These are phyloP conservation scores for Myotis brandtii DNA, from an alignment of 2,113 vertebrate genomes.

Conservation along the genomic window DNA sequence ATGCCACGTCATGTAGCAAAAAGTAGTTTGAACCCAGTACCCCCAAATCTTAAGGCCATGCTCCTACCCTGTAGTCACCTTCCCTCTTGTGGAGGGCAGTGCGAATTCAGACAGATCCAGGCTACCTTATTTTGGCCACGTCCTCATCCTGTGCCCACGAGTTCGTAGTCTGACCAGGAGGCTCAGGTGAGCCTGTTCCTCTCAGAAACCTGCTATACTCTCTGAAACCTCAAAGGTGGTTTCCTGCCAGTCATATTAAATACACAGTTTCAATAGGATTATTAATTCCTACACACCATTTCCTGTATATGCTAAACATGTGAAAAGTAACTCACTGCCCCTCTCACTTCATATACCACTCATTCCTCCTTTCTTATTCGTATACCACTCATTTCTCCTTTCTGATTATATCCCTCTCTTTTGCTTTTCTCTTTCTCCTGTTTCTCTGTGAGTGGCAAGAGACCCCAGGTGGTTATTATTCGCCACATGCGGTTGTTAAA, in stretches of 20 bases:
- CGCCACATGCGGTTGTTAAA: accelerated
- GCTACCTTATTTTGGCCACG: not conserved
- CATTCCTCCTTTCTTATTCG: not conserved
- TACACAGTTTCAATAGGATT: not conserved
- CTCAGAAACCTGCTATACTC: not conserved
- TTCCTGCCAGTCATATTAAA: constrained; percentile 9
- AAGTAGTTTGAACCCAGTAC: not conserved
- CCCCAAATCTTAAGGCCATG: not conserved
- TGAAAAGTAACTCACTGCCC: not conserved
- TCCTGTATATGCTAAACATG: not conserved
- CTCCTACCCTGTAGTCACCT: not conserved
- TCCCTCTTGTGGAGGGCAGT: not conserved
- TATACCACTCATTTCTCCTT: not conserved
- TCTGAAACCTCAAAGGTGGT: not conserved
- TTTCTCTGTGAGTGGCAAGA: not conserved
- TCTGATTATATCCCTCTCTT: not conserved
- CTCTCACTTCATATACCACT: not conserved
- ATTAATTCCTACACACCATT: not conserved
- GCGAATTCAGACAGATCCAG: not conserved
- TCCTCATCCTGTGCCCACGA: not conserved
- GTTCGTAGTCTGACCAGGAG: not conserved
- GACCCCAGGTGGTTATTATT: not conserved
- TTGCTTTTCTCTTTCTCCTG: not conserved
- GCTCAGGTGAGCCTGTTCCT: not conserved
- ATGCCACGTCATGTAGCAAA: not conserved